Evolutionary conservation across 2,888 invertebrate species (phyloP), one percentile per base, ranked within the genome.

Genomic region (Mythimna albipuncta): DNA sequence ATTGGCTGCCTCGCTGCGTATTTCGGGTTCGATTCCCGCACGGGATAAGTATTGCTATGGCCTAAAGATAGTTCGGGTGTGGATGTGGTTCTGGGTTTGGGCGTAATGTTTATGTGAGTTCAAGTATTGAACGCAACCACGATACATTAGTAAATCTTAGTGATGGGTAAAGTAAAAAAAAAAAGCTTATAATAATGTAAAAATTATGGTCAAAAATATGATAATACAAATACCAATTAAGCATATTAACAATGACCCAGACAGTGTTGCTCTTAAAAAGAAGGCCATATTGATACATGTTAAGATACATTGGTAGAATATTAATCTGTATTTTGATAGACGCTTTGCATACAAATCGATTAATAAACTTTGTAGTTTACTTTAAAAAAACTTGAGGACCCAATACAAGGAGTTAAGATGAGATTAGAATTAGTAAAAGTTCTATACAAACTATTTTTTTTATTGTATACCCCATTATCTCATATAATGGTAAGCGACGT

Each of bases 281-380:
- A 55, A n/a, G 32, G n/a, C 41, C n/a, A 65, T 47, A 4, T 32
- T n/a, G 16, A n/a, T 38, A 63, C 35, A 32, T 47, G 6, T 54
- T 21, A 32, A 38, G 19, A 19, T 75, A 38, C 57, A 75, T 44
- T 68, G 55, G 13, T 38, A 13, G 58, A 75, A 26, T 54, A 21
- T 26, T 47, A 63, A 76, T 32, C 32, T 32, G 32, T 41, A 52
- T 16, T 21, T 41, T 26, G 19, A 58, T 38, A 26, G 3, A 38
- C 19, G 52, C 57, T 38, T 63, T 75, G 58, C 52, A 68, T 50
- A 67, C 67, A 61, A 61, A 75, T 54, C 13, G n/a, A 47, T 54
- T 32, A 64, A 57, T 64, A 19, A 19, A 58, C 57, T 41, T 73
- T 52, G 63, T 21, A 72, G 11, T 38, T 47, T 47, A 16, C 10